phyloP scores from a whole-genome alignment of 2,113 vertebrate genomes.

The Xiphophorus hellerii region DNA sequence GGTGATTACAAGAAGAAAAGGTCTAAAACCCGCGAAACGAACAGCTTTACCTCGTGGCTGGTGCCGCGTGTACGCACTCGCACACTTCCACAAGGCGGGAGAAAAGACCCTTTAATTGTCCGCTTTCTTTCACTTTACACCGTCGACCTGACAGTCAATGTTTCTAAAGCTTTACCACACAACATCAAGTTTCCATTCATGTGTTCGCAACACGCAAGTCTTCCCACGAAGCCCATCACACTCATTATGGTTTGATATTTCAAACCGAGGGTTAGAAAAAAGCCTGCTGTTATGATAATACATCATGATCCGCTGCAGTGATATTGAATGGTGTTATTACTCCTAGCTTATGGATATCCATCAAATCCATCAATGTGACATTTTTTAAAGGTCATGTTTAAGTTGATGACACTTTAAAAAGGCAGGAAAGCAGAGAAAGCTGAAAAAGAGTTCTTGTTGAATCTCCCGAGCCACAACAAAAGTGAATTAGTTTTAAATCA shows the following conservation, averaged over 20 bases:
- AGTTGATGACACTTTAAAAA: slow-evolving; percentile 49
- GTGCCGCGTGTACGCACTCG: slow-evolving; percentile 3
- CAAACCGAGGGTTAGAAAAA: background rate
- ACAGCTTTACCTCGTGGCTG: slow-evolving; percentile 33
- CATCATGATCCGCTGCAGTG: slow-evolving; percentile 9
- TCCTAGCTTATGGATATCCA: slow-evolving; percentile 41
- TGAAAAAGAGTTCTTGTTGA: slow-evolving; percentile 8
- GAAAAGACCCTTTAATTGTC: slow-evolving; percentile 19
- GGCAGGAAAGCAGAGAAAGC: slow-evolving; percentile 18
- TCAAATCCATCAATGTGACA: slow-evolving; percentile 43
- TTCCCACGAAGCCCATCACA: background rate
- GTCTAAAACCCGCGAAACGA: slow-evolving; percentile 58
- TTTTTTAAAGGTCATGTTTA: slow-evolving; percentile 68
- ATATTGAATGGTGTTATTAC: background rate
- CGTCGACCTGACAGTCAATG: slow-evolving; percentile 6
- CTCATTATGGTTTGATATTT: background rate
- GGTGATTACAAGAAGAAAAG: slow-evolving; percentile 56
- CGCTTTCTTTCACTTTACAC: slow-evolving; percentile 25
- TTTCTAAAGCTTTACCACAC: background rate
- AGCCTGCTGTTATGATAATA: slow-evolving; percentile 16
- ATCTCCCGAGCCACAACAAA: background rate
- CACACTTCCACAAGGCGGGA: slow-evolving; percentile 10
- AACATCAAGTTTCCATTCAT: background rate
- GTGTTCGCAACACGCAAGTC: background rate
- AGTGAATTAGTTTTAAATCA: background rate